Evolutionary conservation across 2,888 invertebrate species (phyloP).

Genomic region (Himalopsyche japonica): DNA sequence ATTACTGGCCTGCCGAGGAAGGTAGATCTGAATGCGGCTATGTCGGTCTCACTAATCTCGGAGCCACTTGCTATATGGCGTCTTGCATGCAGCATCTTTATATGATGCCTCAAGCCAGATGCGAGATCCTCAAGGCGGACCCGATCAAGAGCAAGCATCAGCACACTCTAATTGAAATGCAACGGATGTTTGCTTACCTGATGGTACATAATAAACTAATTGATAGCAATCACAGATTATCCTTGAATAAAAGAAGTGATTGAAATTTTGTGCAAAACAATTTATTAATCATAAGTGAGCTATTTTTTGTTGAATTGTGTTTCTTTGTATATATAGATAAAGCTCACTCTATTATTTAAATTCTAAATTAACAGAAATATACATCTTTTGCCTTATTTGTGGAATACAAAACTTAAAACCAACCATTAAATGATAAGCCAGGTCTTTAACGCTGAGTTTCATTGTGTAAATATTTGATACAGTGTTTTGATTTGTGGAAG

Average conservation of each 20-base stretch:
- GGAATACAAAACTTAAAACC: no score
- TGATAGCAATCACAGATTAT: no score
- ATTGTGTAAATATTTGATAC: no score
- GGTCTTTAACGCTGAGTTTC: neutral
- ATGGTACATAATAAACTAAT: constrained; percentile 10
- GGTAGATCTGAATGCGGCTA: constrained; percentile 93
- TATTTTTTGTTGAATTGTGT: no score
- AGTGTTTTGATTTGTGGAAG: no score
- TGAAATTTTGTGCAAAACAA: no score
- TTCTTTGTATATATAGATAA: no score
- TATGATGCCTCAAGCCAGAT: constrained; percentile 94
- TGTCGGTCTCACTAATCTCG: constrained; percentile 91
- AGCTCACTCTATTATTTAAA: no score
- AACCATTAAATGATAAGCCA: constrained; percentile 4
- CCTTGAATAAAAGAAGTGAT: no score
- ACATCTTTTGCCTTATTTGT: no score
- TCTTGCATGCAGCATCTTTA: constrained; percentile 96
- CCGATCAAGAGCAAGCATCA: constrained; percentile 78
- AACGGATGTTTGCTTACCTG: constrained; percentile 94
- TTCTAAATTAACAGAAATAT: no score
- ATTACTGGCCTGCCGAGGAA: constrained; percentile 97
- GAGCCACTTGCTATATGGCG: constrained; percentile 97
- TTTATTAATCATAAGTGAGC: no score
- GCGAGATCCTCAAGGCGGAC: constrained; percentile 79
- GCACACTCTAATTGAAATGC: constrained; percentile 81